Evolutionary conservation across 2,797 vertebrate species (phyloP).

Genomic region (Falco rusticolus): DNA sequence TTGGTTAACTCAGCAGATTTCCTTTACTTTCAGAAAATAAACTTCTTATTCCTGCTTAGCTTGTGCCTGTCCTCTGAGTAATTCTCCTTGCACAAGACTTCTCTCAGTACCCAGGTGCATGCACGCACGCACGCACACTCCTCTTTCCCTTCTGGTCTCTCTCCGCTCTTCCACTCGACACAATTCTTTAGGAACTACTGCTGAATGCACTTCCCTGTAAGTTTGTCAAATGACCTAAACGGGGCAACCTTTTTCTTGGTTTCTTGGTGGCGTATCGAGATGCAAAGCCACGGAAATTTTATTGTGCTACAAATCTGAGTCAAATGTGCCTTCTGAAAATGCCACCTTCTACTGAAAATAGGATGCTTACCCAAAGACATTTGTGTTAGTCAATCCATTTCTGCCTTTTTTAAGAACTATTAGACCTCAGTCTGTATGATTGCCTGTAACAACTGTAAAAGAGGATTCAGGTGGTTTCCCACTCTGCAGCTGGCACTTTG

Average conservation of each 20-base stretch:
- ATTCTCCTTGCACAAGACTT: not conserved
- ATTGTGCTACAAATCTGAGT: not conserved
- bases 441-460: not conserved
- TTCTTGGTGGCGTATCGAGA: not conserved
- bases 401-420: not conserved
- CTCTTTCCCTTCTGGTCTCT: not conserved
- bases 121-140: not conserved
- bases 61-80: not conserved
- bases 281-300: not conserved
- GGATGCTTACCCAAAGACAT: not conserved
- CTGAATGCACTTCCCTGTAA: not conserved
- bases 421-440: not conserved
- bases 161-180: not conserved
- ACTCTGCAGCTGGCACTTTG: not conserved
- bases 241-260: not conserved
- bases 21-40: not conserved
- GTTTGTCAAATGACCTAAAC: not conserved
- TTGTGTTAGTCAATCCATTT: not conserved
- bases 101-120: not conserved
- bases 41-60: not conserved
- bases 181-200: not conserved
- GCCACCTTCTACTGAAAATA: not conserved
- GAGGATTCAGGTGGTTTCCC: conserved; percentile 25
- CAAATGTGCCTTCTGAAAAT: not conserved
- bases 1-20: not conserved